Evolutionary conservation across 2,888 invertebrate genomes (phyloP).

Genomic region (Oxytorus armatus): DNA sequence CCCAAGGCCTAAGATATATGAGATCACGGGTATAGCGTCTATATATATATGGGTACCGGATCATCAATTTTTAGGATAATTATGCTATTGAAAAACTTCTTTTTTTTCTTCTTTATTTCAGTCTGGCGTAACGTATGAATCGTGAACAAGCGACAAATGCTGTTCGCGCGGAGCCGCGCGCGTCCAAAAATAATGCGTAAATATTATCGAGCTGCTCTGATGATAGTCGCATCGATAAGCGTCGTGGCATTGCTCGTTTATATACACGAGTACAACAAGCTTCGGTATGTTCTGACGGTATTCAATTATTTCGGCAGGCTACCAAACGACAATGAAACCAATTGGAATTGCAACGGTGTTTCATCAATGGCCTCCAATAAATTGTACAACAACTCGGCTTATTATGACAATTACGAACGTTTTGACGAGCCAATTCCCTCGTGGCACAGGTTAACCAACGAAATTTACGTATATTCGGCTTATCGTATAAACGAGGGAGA

Average conservation of each 20-base stretch:
- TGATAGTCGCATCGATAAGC: conserved; percentile 90
- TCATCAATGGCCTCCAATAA: background rate
- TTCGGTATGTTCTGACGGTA: conserved; percentile 93
- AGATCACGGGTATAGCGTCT: no score
- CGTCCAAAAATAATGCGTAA: conserved; percentile 88
- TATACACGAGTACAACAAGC: conserved; percentile 93
- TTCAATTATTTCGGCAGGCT: conserved; percentile 94
- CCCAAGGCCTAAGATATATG: no score
- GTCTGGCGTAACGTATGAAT: no score
- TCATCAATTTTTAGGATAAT: no score
- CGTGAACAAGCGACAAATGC: no score
- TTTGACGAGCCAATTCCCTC: conserved; percentile 88
- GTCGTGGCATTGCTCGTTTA: conserved; percentile 91
- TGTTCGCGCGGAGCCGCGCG: no score
- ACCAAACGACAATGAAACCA: conserved; percentile 82
- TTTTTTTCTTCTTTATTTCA: no score
- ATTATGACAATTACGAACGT: conserved; percentile 69
- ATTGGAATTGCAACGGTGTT: conserved; percentile 83
- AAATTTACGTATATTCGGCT: conserved; percentile 89
- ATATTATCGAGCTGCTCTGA: conserved; percentile 91
- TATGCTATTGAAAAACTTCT: no score
- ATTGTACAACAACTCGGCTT: conserved; percentile 1
- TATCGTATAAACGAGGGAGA: conserved; percentile 87
- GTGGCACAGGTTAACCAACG: conserved; percentile 88
- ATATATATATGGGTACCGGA: no score